These are phyloP conservation scores for Meganola albula DNA, from an alignment of 2,888 invertebrate genomes.

Conservation along the genomic window DNA sequence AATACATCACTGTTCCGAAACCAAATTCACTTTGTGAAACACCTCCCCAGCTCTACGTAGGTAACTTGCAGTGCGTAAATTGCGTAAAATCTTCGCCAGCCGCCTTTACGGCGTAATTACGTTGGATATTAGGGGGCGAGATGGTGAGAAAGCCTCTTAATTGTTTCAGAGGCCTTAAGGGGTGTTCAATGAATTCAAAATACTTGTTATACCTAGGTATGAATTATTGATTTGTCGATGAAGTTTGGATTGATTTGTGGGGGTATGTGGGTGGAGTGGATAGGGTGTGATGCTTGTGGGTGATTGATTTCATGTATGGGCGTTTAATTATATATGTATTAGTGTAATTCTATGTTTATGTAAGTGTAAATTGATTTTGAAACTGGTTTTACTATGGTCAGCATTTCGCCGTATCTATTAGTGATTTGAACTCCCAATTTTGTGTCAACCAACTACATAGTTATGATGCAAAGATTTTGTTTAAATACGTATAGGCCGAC, in stretches of 20 bases:
- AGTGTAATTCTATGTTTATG: too few species aligned
- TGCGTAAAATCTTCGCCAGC: conserved; percentile 66
- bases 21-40: too few species aligned
- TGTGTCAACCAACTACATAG: too few species aligned
- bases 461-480: too few species aligned
- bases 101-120: conserved; percentile 61
- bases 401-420: too few species aligned
- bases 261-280: conserved; percentile 5
- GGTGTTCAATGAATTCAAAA: conserved; percentile 45
- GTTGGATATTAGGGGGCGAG: conserved; percentile 42
- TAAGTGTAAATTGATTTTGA: too few species aligned
- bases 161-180: conserved; percentile 47
- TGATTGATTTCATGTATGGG: too few species aligned
- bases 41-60: neutral
- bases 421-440: too few species aligned
- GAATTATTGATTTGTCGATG: conserved; percentile 47
- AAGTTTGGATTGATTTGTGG: conserved; percentile 34
- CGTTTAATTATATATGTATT: too few species aligned
- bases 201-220: conserved; percentile 39
- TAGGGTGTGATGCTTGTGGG: conserved; percentile 1
- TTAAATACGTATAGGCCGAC: too few species aligned
- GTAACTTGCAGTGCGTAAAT: conserved; percentile 43
- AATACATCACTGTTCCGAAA: too few species aligned
- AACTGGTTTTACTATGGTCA: too few species aligned
- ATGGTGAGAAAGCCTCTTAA: conserved; percentile 44